These are phyloP conservation scores for Mesochorus sp. DNA, from an alignment of 2,888 invertebrate genomes.

Conservation along the genomic window DNA sequence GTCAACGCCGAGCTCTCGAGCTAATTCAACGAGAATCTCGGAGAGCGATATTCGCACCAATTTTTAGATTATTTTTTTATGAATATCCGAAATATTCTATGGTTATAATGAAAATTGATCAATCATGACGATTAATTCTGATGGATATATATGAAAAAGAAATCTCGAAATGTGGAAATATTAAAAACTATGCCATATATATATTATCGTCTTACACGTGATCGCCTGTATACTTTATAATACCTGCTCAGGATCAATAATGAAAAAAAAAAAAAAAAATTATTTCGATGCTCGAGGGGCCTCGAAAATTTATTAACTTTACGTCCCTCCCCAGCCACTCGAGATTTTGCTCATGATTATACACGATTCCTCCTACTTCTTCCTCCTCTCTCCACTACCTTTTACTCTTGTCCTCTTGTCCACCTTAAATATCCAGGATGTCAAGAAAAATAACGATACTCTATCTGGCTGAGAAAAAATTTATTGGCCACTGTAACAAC, in stretches of 20 bases:
- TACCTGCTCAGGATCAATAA: constrained; percentile 14
- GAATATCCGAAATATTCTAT: not conserved
- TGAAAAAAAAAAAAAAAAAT: constrained; percentile 19
- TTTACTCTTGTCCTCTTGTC: constrained; percentile 1
- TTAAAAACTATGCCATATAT: not conserved
- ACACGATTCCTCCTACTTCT: constrained; percentile 33
- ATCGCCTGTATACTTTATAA: constrained; percentile 1
- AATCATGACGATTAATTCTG: too few species aligned
- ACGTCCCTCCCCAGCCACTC: constrained; percentile 25
- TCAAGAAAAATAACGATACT: constrained; percentile 54
- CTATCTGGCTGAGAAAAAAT: constrained; percentile 47
- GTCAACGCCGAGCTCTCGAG: constrained; percentile 56
- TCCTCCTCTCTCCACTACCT: not conserved
- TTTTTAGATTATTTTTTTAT: not conserved
- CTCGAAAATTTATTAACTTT: constrained; percentile 29
- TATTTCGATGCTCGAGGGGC: not conserved
- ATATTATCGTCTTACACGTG: not conserved
- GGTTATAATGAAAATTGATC: too few species aligned
- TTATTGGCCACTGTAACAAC: constrained; percentile 30
- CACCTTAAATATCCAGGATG: constrained; percentile 48
- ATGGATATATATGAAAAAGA: not conserved
- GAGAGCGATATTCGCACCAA: constrained; percentile 8
- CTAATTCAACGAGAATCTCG: not conserved
- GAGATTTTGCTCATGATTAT: constrained; percentile 39
- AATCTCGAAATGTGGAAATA: not conserved